phyloP scores from a whole-genome alignment of 1,140 invertebrate species.

The Drosophila kurseongensis region DNA sequence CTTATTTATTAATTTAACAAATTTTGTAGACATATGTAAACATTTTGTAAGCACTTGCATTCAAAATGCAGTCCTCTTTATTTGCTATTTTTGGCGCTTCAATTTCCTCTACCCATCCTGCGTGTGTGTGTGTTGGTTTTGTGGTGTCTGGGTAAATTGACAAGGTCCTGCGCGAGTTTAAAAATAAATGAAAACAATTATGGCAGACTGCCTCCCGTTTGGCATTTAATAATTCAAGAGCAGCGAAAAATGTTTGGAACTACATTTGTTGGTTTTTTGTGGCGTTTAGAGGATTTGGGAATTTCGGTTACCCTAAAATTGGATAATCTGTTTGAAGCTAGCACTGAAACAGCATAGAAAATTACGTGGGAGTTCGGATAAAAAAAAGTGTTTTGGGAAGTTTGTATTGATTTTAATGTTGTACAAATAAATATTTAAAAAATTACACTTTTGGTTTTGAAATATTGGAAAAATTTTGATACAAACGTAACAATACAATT shows the following conservation, averaged over 20 bases:
- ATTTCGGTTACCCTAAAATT: constrained; percentile 7
- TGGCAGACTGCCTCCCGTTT: constrained; percentile 14
- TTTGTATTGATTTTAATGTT: neutral
- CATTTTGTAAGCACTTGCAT: constrained; percentile 16
- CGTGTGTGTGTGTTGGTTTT: constrained; percentile 11
- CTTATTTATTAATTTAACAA: neutral
- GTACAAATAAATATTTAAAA: neutral
- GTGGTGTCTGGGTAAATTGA: constrained; percentile 44
- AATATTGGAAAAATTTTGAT: neutral
- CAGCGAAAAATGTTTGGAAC: constrained; percentile 21
- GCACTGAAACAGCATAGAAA: neutral
- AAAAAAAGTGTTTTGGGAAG: neutral
- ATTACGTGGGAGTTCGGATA: neutral
- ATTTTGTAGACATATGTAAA: constrained; percentile 3
- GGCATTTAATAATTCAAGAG: constrained; percentile 29
- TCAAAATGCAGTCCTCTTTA: constrained; percentile 4
- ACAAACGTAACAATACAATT: too few species aligned
- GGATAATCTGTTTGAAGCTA: constrained; percentile 12
- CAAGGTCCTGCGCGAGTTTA: constrained; percentile 58
- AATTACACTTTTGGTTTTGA: too few species aligned
- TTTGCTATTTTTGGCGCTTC: constrained; percentile 47
- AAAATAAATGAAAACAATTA: constrained; percentile 74
- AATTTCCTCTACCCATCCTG: constrained; percentile 5
- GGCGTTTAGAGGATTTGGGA: neutral
- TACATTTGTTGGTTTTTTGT: constrained; percentile 8